Base-by-base conservation (phyloP, 2,888 invertebrate genomes). In the Diplolepis rosae region DNA sequence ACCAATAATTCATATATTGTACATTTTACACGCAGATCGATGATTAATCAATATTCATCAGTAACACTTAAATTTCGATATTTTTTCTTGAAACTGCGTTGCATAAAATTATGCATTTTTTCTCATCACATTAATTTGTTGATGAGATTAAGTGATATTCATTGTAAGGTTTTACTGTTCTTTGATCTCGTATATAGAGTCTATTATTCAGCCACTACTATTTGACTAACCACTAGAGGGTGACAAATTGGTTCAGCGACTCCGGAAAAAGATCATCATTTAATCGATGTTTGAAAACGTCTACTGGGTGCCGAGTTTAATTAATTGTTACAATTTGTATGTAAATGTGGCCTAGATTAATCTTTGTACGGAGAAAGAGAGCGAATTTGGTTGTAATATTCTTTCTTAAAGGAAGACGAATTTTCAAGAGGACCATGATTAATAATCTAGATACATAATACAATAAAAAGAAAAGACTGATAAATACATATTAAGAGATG, bases 291-390 rank as follows among this genome's bases (percentile, higher is more conserved):
- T 42, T n/a, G 15, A 15, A 42, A 15, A 15, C 5, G 42, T 15
- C 15, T n/a, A 15, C 42, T 15, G 6, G n/a, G 42, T 42, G 15
- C 42, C 13, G 5, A 42, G 6, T 2, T 42, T 2, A 42, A 42
- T 32, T 18, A 32, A 32, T 54, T 54, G n/a, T 30, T 18, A 54
- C 32, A 54, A n/a, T 32, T 52, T n/a, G 52, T 52, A 52, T 6
- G 28, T 52, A 52, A n/a, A 28, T 15, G 24, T 52, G 28, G 30
- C 28, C 52, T 52, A 28, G 15, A 28, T 7, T 15, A 52, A 52
- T 7, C 30, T 28, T 52, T 15, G 2, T 30, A 30, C 3, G 7
- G 15, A 52, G 2, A n/a, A 30, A 28, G 28, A 28, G 28, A 27
- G 13, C 27, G 28, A 30, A 6, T 1, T n/a, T 1, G n/a, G 28